Conservation (phyloP, 1,140 invertebrate genomes). For the Mamestra configurata region DNA sequence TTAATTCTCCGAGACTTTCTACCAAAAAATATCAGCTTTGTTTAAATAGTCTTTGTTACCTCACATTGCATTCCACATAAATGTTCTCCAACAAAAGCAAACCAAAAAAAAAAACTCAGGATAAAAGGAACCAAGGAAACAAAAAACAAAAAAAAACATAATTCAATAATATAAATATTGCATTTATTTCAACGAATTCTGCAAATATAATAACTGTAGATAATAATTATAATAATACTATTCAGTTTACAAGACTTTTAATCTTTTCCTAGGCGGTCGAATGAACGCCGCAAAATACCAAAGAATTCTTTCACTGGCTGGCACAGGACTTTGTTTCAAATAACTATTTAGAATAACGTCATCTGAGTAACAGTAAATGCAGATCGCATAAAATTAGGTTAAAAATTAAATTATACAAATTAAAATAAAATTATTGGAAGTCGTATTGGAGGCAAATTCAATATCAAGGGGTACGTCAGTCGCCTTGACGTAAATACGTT, state of each 20-base stretch:
- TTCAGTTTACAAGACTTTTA: constrained; percentile 83
- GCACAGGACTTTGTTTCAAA: constrained; percentile 79
- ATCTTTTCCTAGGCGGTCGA: constrained; percentile 69
- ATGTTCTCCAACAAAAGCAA: constrained; percentile 62
- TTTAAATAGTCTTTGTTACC: constrained; percentile 59
- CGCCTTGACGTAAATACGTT: constrained; percentile 66
- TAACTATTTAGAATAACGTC: constrained; percentile 76
- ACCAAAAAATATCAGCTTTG: constrained; percentile 60
- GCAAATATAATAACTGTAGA: constrained; percentile 87
- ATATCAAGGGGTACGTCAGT: constrained; percentile 67
- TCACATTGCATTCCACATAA: constrained; percentile 59
- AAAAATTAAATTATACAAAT: constrained; percentile 84
- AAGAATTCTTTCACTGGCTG: constrained; percentile 79
- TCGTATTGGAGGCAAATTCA: constrained; percentile 81
- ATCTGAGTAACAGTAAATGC: constrained; percentile 86
- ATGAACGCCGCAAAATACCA: constrained; percentile 65
- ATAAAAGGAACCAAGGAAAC: constrained; percentile 83
- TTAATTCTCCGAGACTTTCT: constrained; percentile 67
- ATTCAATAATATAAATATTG: constrained; percentile 88
- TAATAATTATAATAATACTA: constrained; percentile 88
- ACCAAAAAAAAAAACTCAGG: constrained; percentile 75
- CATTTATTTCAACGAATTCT: constrained; percentile 87
- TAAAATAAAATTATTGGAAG: constrained; percentile 84
- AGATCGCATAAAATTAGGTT: constrained; percentile 82
- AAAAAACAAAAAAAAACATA: constrained; percentile 85